Evolutionary conservation across 1,140 invertebrate species (phyloP), one percentile per base, ranked within the genome.

Genomic region (Popillia japonica): DNA sequence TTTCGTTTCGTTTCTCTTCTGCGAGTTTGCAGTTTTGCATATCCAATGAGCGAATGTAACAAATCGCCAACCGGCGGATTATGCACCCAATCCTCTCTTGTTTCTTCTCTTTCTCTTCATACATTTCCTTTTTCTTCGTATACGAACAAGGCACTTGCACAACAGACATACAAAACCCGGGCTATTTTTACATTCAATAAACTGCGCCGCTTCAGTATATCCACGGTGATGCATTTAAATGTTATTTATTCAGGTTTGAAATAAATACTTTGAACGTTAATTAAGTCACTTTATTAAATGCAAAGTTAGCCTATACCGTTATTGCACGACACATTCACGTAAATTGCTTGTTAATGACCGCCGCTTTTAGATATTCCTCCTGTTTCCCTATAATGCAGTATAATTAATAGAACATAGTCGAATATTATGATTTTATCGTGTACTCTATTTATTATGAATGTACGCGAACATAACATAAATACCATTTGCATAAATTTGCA

Each of bases 141-240:
- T 34, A 27, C 61, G 61, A 8, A 68, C 61, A 34, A 68, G 22
- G 61, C 61, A 27, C 22, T 68, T 10, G 20, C 61, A 22, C 61
- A 34, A 22, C 61, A 68, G 23, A 68, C 61, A 68, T 34, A 68
- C 61, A 68, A 68, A 34, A 68, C 22, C 27, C 61, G 61, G 22
- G 22, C 72, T 74, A 74, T 74, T 74, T 74, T 74, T 74, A 74
- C 72, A 74, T 74, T 74, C 72, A 74, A 74, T 74, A 74, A 68
- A 74, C 72, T 74, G 72, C 72, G 27, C 72, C 41, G 40, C 4
- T 74, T 74, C 27, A 42, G 41, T 74, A 44, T 22, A 74, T 74
- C 72, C 72, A 34, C 72, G 22, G 72, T 22, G 72, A 41, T 74
- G 72, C 72, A 74, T 74, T 74, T 74, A 74, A 68, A 74, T 74